These are phyloP conservation scores for Conus ventricosus DNA, from an alignment of 1,140 invertebrate genomes.

Conservation along the genomic window DNA sequence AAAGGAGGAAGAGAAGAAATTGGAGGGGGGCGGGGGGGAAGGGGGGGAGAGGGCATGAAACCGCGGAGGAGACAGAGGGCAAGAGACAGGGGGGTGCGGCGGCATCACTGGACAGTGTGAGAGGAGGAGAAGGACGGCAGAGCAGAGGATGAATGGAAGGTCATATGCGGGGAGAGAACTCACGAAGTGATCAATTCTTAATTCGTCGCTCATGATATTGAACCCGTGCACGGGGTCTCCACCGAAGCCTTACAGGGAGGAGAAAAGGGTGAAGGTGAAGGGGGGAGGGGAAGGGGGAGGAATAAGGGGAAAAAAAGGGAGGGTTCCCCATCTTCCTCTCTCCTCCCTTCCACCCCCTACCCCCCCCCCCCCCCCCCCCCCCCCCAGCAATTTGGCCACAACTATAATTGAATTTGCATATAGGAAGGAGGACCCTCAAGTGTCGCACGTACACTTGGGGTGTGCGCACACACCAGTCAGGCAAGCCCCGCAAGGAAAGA, in stretches of 20 bases:
- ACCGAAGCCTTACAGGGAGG: conserved; percentile 22
- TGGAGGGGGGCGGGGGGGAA: not conserved
- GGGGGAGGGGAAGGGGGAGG: no score
- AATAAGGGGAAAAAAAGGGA: no score
- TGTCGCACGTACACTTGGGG: conserved; percentile 24
- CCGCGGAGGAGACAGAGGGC: not conserved
- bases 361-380: no score
- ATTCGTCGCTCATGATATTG: conserved; percentile 37
- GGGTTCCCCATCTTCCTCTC: no score
- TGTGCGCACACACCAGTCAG: no score
- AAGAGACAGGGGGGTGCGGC: no score
- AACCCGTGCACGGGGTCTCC: conserved; percentile 21
- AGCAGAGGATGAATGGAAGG: not conserved
- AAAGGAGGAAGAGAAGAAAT: no score
- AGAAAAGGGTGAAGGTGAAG: no score
- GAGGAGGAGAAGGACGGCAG: not conserved
- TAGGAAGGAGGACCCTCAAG: conserved; percentile 33
- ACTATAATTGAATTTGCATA: conserved; percentile 49
- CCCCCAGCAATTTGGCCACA: conserved; percentile 35
- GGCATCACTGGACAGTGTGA: not conserved
- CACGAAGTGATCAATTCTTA: conserved; percentile 41
- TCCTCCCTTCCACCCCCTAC: no score
- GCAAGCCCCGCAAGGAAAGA: not conserved
- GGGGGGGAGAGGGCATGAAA: not conserved
- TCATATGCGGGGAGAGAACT: not conserved